Percentiles rank a stretch among this genome's conserved stretches.
phyloP scores from a whole-genome alignment of 2,888 invertebrate species.

The Ochlodes sylvanus region DNA sequence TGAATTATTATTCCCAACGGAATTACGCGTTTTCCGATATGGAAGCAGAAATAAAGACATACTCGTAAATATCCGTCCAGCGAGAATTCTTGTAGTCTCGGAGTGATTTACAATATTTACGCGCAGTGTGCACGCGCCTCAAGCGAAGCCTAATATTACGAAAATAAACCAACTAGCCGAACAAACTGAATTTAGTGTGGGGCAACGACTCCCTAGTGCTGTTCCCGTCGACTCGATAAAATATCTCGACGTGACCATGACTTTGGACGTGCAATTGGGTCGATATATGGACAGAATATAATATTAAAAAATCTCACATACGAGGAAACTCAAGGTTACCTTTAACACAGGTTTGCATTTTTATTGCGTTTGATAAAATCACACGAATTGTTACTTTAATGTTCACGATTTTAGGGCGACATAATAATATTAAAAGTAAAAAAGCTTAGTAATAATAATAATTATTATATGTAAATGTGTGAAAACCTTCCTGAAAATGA shows the following conservation, averaged over 20 bases:
- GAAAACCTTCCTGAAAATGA: no score
- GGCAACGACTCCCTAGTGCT: constrained; percentile 72
- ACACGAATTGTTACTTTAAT: no score
- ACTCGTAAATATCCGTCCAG: constrained; percentile 8
- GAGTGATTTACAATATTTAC: constrained; percentile 37
- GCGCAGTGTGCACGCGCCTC: constrained; percentile 39
- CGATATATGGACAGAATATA: no score
- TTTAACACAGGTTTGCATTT: no score
- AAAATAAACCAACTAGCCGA: constrained; percentile 73
- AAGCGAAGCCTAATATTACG: constrained; percentile 59
- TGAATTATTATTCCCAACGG: no score
- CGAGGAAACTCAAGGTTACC: neutral
- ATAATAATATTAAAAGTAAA: no score
- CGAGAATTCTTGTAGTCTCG: constrained; percentile 24
- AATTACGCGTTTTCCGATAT: neutral
- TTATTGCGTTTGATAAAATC: no score
- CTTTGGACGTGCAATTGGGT: no score
- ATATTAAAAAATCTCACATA: no score
- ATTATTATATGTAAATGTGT: no score
- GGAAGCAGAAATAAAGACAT: neutral
- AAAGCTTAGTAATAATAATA: no score
- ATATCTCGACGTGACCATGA: neutral
- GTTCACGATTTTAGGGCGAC: no score
- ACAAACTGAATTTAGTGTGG: constrained; percentile 76
- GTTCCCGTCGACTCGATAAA: constrained; percentile 45